phyloP scores from a whole-genome alignment of 30 jellyfish, hydroid and myxozoan species.

The Haliclystus octoradiatus region DNA sequence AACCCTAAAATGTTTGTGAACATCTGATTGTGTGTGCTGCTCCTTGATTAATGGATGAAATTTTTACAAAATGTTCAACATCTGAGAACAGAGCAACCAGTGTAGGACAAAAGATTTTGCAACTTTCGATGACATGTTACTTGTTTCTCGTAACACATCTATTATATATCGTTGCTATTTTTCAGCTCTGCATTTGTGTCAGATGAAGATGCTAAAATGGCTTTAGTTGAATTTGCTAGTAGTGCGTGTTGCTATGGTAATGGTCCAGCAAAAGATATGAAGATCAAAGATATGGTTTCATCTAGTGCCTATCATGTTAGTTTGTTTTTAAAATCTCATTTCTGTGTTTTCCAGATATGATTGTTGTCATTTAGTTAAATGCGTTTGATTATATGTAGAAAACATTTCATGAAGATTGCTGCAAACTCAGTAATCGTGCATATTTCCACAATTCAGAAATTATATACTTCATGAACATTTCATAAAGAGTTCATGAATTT shows the following conservation, averaged over 20 bases:
- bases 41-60: too few species aligned
- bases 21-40: too few species aligned
- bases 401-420: conserved; percentile 64
- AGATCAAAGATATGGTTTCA: conserved; percentile 38
- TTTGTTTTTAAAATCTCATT: not conserved
- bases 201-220: conserved; percentile 68
- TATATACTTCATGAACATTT: too few species aligned
- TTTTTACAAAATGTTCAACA: too few species aligned
- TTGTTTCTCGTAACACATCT: too few species aligned
- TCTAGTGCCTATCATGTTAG: conserved; percentile 64
- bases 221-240: conserved; percentile 46
- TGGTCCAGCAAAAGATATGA: conserved; percentile 42
- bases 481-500: too few species aligned
- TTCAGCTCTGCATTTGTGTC: conserved; percentile 43
- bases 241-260: conserved; percentile 62
- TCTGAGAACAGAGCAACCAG: too few species aligned
- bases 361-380: not conserved
- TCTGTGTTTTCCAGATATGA: not conserved
- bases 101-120: too few species aligned
- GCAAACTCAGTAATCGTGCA: too few species aligned
- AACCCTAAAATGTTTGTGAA: too few species aligned
- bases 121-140: too few species aligned
- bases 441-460: too few species aligned
- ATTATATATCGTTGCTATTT: not conserved
- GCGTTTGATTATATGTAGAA: conserved; percentile 42